These are phyloP conservation scores for Thalassophryne amazonica DNA, from an alignment of 2,797 vertebrate species.

Conservation along the genomic window DNA sequence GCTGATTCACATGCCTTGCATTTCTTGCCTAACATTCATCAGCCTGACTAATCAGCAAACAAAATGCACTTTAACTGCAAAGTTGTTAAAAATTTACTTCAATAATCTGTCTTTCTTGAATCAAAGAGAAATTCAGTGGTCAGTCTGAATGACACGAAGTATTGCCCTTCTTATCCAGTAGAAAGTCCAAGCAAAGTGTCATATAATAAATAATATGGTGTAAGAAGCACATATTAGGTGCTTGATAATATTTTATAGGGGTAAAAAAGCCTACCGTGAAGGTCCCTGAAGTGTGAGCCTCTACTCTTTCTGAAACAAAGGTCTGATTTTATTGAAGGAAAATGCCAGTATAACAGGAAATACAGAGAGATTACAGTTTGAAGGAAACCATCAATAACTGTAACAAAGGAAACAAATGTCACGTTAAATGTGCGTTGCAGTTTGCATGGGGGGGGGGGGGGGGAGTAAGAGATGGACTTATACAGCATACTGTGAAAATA, in stretches of 20 bases:
- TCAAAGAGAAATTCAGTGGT: slow-evolving; percentile 39
- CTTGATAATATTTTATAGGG: not conserved
- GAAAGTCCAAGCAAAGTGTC: not conserved
- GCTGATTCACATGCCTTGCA: too few relatives aligned
- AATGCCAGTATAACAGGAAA: slow-evolving; percentile 61
- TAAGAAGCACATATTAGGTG: not conserved
- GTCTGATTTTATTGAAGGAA: slow-evolving; percentile 57
- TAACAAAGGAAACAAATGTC: slow-evolving; percentile 41
- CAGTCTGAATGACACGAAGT: slow-evolving; percentile 9
- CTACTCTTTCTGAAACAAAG: slow-evolving; percentile 36
- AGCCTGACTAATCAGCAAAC: slow-evolving; percentile 22
- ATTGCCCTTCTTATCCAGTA: slow-evolving; percentile 10
- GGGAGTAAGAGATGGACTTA: too few relatives aligned
- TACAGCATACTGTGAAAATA: too few relatives aligned
- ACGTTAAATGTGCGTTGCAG: slow-evolving; percentile 20
- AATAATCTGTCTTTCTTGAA: slow-evolving; percentile 42
- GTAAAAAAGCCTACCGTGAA: slow-evolving; percentile 35
- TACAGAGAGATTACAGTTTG: slow-evolving; percentile 56
- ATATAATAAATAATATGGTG: not conserved
- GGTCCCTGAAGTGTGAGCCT: slow-evolving; percentile 1
- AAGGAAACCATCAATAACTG: slow-evolving; percentile 71
- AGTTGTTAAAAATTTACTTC: slow-evolving; percentile 41
- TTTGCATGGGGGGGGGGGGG: not conserved
- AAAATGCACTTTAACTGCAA: slow-evolving; percentile 59
- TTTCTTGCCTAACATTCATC: too few relatives aligned